Percentiles rank a stretch among this genome's conserved stretches.
These are phyloP conservation scores for Brachionus plicatilis DNA, from an alignment of 1,140 invertebrate species.

Conservation along the genomic window DNA sequence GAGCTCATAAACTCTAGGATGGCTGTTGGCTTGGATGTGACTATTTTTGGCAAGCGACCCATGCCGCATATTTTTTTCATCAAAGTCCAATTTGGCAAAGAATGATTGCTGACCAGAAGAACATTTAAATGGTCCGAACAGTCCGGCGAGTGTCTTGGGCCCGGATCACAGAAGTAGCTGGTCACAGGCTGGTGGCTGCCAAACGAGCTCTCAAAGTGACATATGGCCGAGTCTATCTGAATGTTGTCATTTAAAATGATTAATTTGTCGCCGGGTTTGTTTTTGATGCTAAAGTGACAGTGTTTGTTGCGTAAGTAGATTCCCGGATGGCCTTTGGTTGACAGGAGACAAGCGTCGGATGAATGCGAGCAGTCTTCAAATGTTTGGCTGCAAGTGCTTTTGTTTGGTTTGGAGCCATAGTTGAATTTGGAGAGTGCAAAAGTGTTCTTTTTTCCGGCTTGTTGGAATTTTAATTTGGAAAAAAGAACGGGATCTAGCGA, in stretches of 20 bases:
- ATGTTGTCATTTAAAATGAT: conserved; percentile 11
- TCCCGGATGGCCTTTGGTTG: conserved; percentile 4
- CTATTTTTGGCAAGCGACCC: conserved; percentile 24
- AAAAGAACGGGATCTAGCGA: neutral
- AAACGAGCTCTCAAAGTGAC: neutral
- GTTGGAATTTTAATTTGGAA: conserved; percentile 25
- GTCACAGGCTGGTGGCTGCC: neutral
- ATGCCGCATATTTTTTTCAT: conserved; percentile 26
- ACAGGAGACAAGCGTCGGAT: neutral
- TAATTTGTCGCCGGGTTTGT: neutral
- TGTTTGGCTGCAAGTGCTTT: neutral
- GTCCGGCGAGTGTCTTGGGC: neutral
- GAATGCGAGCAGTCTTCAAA: neutral
- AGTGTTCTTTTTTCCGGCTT: neutral
- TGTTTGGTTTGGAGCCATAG: neutral
- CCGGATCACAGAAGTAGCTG: conserved; percentile 35
- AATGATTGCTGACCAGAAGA: neutral
- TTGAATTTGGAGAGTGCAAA: neutral
- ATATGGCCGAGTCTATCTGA: neutral
- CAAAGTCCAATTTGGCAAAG: neutral
- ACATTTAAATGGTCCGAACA: conserved; percentile 24
- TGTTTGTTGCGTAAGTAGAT: neutral
- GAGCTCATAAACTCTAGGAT: neutral
- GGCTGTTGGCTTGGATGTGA: neutral
- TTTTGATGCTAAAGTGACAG: neutral